Conservation (phyloP, 2,797 vertebrate genomes). For the Dendrocincla fuliginosa region DNA sequence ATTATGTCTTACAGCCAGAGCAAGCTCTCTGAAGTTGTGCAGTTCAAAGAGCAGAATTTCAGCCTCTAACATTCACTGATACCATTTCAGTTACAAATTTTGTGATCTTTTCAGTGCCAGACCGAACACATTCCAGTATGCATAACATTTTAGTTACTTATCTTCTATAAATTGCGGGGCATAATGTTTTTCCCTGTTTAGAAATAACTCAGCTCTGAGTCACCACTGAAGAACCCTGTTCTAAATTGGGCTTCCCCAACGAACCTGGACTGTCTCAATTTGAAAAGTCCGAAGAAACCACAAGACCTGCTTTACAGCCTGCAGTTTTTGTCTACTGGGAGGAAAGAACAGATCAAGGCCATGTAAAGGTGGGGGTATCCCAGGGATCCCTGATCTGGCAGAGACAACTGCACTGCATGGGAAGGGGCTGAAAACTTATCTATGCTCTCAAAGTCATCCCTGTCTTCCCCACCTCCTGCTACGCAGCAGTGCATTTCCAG, state of each 20-base stretch:
- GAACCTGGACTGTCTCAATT: background rate
- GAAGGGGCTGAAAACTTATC: background rate
- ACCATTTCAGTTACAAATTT: constrained; percentile 26
- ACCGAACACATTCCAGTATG: constrained; percentile 27
- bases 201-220: constrained; percentile 46
- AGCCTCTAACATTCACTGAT: background rate
- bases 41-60: constrained; percentile 36
- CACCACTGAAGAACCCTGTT: background rate
- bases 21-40: background rate
- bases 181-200: constrained; percentile 26
- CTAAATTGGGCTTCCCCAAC: background rate
- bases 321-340: background rate
- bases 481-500: background rate
- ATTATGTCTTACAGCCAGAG: background rate
- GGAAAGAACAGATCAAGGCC: background rate
- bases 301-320: background rate
- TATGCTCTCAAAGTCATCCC: background rate
- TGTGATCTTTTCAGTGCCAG: constrained; percentile 34
- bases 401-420: background rate
- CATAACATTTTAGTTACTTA: constrained; percentile 26
- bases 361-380: background rate
- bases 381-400: background rate
- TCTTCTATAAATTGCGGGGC: background rate
- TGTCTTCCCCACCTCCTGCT: fast-evolving
- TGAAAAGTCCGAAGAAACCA: background rate